Percentiles rank a stretch among this genome's conserved stretches.
These are phyloP conservation scores for Cyclopterus lumpus DNA, from an alignment of 2,797 vertebrate genomes.

Conservation along the genomic window DNA sequence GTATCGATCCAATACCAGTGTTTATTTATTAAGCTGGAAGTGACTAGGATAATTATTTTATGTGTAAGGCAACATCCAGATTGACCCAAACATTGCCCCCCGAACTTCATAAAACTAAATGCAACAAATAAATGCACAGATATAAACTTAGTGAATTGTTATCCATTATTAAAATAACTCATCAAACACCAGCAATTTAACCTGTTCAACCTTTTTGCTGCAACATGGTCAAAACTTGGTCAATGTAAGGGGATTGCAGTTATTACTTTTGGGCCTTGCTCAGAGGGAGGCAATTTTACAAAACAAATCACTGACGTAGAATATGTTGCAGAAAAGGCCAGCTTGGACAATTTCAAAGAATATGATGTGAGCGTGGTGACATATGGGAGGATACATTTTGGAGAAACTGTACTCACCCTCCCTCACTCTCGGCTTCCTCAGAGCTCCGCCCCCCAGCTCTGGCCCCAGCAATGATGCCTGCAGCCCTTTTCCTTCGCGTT, in stretches of 20 bases:
- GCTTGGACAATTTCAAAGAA: background rate
- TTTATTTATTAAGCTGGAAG: background rate
- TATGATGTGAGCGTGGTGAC: background rate
- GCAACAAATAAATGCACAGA: background rate
- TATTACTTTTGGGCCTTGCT: background rate
- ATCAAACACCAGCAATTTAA: background rate
- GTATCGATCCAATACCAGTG: background rate
- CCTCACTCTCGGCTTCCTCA: conserved; percentile 87
- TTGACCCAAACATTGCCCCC: too few species aligned
- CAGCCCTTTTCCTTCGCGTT: conserved; percentile 83
- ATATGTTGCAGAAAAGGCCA: background rate
- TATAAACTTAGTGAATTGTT: background rate
- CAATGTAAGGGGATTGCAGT: background rate
- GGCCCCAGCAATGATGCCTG: conserved; percentile 21
- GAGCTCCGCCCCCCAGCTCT: conserved; percentile 77
- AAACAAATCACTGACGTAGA: background rate
- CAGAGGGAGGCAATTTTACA: background rate
- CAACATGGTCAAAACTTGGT: background rate
- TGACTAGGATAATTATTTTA: background rate
- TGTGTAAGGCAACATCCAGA: background rate
- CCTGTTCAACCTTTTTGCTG: background rate
- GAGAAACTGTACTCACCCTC: conserved; percentile 79
- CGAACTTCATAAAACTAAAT: background rate
- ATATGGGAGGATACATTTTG: background rate
- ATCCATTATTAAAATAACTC: background rate